A percentile compares a stretch with the other conserved stretches of the same genome.
phyloP scores from a whole-genome alignment of 1,140 invertebrate genomes.

The Heliconius eleuchia region DNA sequence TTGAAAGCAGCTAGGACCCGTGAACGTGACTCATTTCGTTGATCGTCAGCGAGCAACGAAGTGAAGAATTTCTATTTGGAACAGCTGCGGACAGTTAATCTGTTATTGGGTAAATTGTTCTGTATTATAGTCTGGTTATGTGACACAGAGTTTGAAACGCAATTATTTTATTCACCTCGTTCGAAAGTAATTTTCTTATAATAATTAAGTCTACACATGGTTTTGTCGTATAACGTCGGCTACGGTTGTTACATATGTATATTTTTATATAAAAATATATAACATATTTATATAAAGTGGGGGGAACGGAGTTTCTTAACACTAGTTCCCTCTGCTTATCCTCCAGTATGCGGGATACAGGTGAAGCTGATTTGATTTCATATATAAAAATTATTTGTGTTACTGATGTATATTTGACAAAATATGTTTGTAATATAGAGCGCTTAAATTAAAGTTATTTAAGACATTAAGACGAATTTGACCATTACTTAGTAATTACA shows the following conservation, averaged over 20 bases:
- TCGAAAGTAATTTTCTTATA: background rate
- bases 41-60: constrained; percentile 40
- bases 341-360: no score
- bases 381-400: no score
- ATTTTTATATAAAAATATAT: background rate
- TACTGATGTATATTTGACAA: no score
- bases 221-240: background rate
- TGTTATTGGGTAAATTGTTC: constrained; percentile 44
- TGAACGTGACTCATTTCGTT: constrained; percentile 39
- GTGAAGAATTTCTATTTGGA: constrained; percentile 45
- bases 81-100: constrained; percentile 45
- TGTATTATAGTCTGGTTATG: constrained; percentile 21
- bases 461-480: no score
- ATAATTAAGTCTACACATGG: background rate
- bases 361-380: no score
- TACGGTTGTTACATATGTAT: no score
- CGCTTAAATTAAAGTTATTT: no score
- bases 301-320: no score
- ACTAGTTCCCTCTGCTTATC: no score
- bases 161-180: constrained; percentile 10
- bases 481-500: no score
- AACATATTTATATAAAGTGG: no score
- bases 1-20: constrained; percentile 2
- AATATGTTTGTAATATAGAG: no score
- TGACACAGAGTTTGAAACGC: constrained; percentile 10